phyloP scores from a whole-genome alignment of 2,888 invertebrate genomes.

The Polydrusus tereticollis region DNA sequence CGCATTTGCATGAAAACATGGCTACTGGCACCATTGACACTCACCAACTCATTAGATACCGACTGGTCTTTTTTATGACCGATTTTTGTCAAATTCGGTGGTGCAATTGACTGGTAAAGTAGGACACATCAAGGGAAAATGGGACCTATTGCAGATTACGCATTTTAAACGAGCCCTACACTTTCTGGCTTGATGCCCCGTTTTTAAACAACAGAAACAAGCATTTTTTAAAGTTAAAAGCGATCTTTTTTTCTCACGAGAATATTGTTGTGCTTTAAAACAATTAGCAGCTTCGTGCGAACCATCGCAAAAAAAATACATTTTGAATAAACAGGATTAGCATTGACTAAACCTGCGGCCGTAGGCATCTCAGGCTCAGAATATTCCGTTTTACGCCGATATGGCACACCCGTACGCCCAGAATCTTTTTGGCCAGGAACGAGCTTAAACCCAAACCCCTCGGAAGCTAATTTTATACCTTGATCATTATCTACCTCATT shows the following conservation, averaged over 20 bases:
- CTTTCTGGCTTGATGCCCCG: background rate
- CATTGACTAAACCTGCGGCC: background rate
- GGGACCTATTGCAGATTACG: background rate
- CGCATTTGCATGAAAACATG: too few relatives aligned
- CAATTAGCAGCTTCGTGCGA: background rate
- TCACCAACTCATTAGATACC: background rate
- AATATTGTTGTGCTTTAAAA: background rate
- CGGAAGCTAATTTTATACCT: constrained; percentile 45
- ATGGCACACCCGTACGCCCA: background rate
- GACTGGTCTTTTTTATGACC: background rate
- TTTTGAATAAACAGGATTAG: too few relatives aligned
- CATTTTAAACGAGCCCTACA: background rate
- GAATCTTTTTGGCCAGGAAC: background rate
- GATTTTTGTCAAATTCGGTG: too few relatives aligned
- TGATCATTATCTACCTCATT: constrained; percentile 42
- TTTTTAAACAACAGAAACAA: background rate
- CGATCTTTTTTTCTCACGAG: background rate
- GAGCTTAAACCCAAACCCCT: constrained; percentile 19
- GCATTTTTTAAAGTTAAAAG: background rate
- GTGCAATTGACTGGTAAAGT: too few relatives aligned
- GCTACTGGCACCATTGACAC: background rate
- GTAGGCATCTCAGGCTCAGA: background rate
- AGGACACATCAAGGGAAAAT: background rate
- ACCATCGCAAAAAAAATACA: too few relatives aligned
- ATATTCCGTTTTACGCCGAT: background rate